Evolutionary conservation across 2,888 invertebrate genomes (phyloP), one percentile per base, ranked within the genome.

Genomic region (Danaus chrysippus): DNA sequence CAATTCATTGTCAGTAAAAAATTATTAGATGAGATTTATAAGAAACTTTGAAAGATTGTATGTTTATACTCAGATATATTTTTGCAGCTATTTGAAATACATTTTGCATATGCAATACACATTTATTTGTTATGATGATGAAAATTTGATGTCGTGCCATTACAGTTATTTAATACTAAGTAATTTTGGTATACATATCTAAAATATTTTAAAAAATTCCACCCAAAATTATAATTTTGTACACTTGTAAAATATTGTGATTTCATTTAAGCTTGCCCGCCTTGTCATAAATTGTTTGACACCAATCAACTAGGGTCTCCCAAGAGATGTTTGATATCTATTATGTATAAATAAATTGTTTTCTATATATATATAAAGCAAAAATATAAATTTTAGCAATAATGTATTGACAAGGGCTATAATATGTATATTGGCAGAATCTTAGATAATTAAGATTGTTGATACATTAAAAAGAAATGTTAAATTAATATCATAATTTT

Each of bases 381-480:
- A 17, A 46, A 11, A 41, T n/a, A 42, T 19, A 19, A 15, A 34
- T 19, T 34, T 54, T 61, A 56, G 61, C 61, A 61, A 61, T 61
- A 58, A 61, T 61, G 17, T 44, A 49, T 49, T 49, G 49, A 49
- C 49, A 49, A 49, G 15, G 49, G 49, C 49, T 15, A 49, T 49
- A 46, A 49, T 49, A 17, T 49, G 11, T 49, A 49, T 49, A 49
- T 49, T 17, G 49, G 61, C 55, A 12, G 64, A 61, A 65, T 67
- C 17, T 17, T 49, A 49, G 49, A 49, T 11, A 10, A 41, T 43
- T 15, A 34, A 59, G 53, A 61, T 61, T 59, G 34, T 54, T 19
- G 15, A 54, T 46, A 12, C 12, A 11, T 23, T 61, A 58, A 59
- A 68, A 61, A 66, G 64, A 63, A 34, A 34, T 34, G 23, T 62